These are phyloP conservation scores for Acanthurus tractus DNA, from an alignment of 2,797 vertebrate species.

Conservation along the genomic window DNA sequence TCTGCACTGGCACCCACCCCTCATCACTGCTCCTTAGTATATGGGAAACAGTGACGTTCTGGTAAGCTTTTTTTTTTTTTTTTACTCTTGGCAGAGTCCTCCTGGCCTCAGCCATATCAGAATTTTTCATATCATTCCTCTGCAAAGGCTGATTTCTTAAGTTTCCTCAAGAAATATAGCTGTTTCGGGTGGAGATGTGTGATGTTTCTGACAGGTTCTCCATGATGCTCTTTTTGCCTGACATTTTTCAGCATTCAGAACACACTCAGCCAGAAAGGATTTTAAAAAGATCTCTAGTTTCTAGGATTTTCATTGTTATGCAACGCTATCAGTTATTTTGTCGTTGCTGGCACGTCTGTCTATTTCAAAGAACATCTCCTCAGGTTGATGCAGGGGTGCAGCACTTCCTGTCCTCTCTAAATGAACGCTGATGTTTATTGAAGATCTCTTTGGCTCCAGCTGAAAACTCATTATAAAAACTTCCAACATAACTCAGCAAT, in stretches of 20 bases:
- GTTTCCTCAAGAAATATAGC: too few species aligned
- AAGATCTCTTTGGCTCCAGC: constrained; percentile 66
- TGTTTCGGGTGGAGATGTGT: neutral
- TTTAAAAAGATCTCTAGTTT: constrained; percentile 6
- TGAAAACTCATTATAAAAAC: constrained; percentile 75
- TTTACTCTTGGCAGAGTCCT: too few species aligned
- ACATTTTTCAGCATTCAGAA: constrained; percentile 11
- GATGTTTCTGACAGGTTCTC: neutral
- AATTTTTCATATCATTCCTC: too few species aligned
- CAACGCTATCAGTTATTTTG: constrained; percentile 23
- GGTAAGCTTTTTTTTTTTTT: too few species aligned
- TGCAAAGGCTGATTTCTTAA: too few species aligned
- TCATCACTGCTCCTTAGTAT: too few species aligned
- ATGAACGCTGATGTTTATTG: constrained; percentile 67
- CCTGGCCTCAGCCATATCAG: too few species aligned
- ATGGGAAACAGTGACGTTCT: too few species aligned
- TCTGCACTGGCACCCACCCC: too few species aligned
- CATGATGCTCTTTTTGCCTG: neutral
- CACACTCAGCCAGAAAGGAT: neutral
- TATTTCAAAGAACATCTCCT: constrained; percentile 29
- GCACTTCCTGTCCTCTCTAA: constrained; percentile 55
- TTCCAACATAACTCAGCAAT: constrained; percentile 77
- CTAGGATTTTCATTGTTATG: constrained; percentile 31
- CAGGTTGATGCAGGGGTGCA: constrained; percentile 22
- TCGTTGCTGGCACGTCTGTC: constrained; percentile 14